A percentile compares a stretch with the other conserved stretches of the same genome.
Evolutionary conservation across 2,113 vertebrate genomes (phyloP).

Genomic region (Actinemys pallida): DNA sequence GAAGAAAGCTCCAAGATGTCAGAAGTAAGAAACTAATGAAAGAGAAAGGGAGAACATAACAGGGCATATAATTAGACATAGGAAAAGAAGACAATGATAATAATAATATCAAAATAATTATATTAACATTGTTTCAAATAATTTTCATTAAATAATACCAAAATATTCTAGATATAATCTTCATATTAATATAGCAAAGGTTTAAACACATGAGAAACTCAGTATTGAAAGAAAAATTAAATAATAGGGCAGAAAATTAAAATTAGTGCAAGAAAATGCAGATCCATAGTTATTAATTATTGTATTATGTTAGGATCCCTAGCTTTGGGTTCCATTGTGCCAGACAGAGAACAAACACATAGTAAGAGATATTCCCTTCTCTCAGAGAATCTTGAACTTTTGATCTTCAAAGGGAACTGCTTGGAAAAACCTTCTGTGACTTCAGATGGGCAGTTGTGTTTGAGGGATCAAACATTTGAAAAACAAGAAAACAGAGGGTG

Average conservation of each 20-base stretch:
- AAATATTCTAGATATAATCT: slow-evolving; percentile 8
- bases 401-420: neutral
- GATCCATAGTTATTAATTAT: neutral
- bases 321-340: neutral
- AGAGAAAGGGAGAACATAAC: neutral
- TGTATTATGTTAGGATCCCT: neutral
- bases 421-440: neutral
- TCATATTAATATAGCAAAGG: neutral
- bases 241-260: neutral
- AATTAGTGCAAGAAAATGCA: neutral
- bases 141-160: neutral
- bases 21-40: slow-evolving; percentile 28
- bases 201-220: slow-evolving; percentile 8
- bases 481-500: too few relatives aligned
- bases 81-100: too few relatives aligned
- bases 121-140: neutral
- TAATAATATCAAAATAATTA: too few relatives aligned
- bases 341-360: neutral
- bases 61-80: neutral
- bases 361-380: neutral
- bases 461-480: neutral
- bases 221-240: slow-evolving; percentile 17
- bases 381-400: neutral
- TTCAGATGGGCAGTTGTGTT: neutral
- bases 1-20: neutral